Percentiles rank a stretch among this genome's conserved stretches.
Conservation (phyloP, 1,140 invertebrate species). For the Drosophila tropicalis region DNA sequence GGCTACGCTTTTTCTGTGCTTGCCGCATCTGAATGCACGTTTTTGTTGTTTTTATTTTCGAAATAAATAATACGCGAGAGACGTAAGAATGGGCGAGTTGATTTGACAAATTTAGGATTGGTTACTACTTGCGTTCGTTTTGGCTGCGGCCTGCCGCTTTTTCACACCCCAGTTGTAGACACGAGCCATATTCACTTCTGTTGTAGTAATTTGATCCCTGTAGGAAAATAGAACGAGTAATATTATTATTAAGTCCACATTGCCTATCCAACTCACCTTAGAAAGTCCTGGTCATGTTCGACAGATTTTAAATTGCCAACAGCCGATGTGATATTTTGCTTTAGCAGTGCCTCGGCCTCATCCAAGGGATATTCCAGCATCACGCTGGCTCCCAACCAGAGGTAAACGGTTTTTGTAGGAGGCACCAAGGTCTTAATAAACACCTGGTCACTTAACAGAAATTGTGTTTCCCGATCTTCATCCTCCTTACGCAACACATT, state of each 20-base stretch:
- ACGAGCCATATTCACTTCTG: slow-evolving; percentile 98
- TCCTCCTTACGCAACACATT: slow-evolving; percentile 93
- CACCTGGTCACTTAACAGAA: slow-evolving; percentile 97
- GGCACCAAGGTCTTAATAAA: slow-evolving; percentile 95
- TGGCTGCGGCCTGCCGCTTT: slow-evolving; percentile 87
- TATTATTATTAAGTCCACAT: background rate
- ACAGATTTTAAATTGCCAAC: slow-evolving; percentile 92
- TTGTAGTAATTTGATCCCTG: slow-evolving; percentile 98
- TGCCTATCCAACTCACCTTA: slow-evolving; percentile 52
- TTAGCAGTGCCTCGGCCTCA: slow-evolving; percentile 94
- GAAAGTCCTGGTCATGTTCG: slow-evolving; percentile 92
- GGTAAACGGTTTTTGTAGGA: slow-evolving; percentile 96
- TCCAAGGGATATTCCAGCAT: slow-evolving; percentile 98
- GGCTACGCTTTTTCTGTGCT: background rate
- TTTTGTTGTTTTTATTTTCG: slow-evolving; percentile 32
- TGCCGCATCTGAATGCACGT: slow-evolving; percentile 32
- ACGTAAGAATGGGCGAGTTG: slow-evolving; percentile 19
- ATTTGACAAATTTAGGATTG: slow-evolving; percentile 46
- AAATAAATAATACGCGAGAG: slow-evolving; percentile 64
- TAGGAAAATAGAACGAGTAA: slow-evolving; percentile 62
- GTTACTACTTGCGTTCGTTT: slow-evolving; percentile 46
- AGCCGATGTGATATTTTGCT: slow-evolving; percentile 94
- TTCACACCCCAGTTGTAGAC: slow-evolving; percentile 99
- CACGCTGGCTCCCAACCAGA: slow-evolving; percentile 99
- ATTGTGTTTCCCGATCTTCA: slow-evolving; percentile 93